Evolutionary conservation across 2,888 invertebrate genomes (phyloP).

Genomic region (Papilio elwesi): DNA sequence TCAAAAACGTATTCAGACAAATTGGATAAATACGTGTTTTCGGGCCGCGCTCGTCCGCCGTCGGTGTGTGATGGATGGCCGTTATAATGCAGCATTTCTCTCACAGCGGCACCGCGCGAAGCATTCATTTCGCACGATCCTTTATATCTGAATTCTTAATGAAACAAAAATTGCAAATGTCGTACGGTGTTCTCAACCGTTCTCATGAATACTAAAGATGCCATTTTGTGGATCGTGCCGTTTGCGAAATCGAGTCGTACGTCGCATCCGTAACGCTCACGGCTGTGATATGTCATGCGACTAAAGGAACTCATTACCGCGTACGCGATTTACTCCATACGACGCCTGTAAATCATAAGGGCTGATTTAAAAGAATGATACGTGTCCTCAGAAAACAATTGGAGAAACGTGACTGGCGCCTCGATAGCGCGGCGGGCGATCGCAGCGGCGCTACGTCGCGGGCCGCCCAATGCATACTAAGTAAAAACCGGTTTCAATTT

Average conservation of each 20-base stretch:
- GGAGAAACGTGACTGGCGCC: conserved; percentile 77
- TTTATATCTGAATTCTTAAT: conserved; percentile 81
- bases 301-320: conserved; percentile 59
- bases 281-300: conserved; percentile 69
- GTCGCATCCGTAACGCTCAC: conserved; percentile 65
- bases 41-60: conserved; percentile 45
- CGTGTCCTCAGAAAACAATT: conserved; percentile 84
- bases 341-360: conserved; percentile 72
- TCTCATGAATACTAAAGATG: conserved; percentile 82
- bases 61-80: conserved; percentile 56
- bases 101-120: conserved; percentile 51
- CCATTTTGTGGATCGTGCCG: conserved; percentile 75
- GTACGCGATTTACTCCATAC: conserved; percentile 56
- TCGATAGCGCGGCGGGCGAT: conserved; percentile 70
- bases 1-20: conserved; percentile 56
- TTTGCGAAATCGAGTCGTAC: conserved; percentile 73
- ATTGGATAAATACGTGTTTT: conserved; percentile 58
- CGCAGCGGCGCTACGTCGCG: conserved; percentile 61
- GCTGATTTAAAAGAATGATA: conserved; percentile 81
- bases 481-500: conserved; percentile 79
- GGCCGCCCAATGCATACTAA: conserved; percentile 81
- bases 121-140: conserved; percentile 74
- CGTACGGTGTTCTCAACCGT: conserved; percentile 71
- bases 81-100: conserved; percentile 53
- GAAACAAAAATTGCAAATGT: conserved; percentile 83